phyloP scores from a whole-genome alignment of 1,140 invertebrate species.

The Brachionus rubens region DNA sequence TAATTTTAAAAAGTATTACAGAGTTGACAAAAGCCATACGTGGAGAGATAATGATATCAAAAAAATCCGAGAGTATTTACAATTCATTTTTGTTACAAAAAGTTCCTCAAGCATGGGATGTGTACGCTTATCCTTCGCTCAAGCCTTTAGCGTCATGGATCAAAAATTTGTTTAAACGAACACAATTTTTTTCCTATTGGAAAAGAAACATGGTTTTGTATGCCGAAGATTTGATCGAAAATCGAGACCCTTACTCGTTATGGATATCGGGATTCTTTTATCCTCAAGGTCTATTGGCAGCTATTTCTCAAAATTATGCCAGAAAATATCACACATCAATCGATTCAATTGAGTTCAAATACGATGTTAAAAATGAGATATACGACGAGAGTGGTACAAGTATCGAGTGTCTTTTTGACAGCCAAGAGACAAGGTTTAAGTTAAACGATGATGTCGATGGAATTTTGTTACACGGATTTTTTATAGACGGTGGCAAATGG shows the following conservation, averaged over 20 bases:
- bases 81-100: constrained; percentile 71
- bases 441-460: neutral
- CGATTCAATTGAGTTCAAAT: constrained; percentile 66
- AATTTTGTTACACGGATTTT: constrained; percentile 27
- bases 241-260: constrained; percentile 68
- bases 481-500: constrained; percentile 37
- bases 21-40: constrained; percentile 74
- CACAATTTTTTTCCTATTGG: constrained; percentile 38
- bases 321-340: constrained; percentile 77
- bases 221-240: neutral
- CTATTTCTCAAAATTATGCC: constrained; percentile 77
- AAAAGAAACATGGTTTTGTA: neutral
- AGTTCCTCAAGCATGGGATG: constrained; percentile 61
- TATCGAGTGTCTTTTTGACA: neutral
- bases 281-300: constrained; percentile 81
- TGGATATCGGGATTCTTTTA: constrained; percentile 87
- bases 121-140: constrained; percentile 68
- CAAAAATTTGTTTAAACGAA: constrained; percentile 62
- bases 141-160: constrained; percentile 74
- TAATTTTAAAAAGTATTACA: constrained; percentile 69
- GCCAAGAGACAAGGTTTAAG: neutral
- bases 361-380: constrained; percentile 12
- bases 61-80: constrained; percentile 75
- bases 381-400: neutral
- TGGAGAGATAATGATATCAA: constrained; percentile 81